Evolutionary conservation across 2,113 vertebrate species (phyloP).

Genomic region (Sterrhoptilus dennistouni): DNA sequence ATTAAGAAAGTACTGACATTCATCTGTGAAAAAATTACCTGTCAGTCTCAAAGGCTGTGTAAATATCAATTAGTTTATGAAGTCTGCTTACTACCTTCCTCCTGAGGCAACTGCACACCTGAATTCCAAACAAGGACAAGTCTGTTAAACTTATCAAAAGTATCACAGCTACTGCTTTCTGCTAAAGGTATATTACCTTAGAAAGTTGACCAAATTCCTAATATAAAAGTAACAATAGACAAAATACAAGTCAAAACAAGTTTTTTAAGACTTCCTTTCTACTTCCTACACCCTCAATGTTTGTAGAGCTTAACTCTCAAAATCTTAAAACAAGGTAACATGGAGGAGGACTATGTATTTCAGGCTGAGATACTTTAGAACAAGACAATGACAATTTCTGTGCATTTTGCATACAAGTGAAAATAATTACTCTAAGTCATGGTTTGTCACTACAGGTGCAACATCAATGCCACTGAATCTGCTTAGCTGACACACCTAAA

Average conservation of each 20-base stretch:
- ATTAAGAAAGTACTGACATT: background rate
- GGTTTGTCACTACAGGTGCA: background rate
- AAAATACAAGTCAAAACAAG: background rate
- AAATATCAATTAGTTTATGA: background rate
- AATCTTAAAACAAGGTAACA: background rate
- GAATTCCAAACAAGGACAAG: background rate
- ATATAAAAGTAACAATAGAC: background rate
- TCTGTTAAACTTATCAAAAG: background rate
- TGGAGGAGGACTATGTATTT: background rate
- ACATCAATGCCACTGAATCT: background rate
- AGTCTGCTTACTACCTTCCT: background rate
- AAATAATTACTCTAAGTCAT: background rate
- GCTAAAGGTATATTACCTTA: background rate
- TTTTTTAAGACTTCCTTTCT: background rate
- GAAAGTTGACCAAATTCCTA: background rate
- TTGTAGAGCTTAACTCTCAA: background rate
- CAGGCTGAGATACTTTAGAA: background rate
- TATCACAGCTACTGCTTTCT: background rate
- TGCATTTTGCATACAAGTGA: background rate
- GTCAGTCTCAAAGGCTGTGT: background rate
- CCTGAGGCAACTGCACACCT: background rate
- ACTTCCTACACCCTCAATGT: background rate
- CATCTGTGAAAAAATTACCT: background rate
- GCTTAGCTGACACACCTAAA: background rate
- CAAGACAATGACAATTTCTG: background rate